A percentile compares a stretch with the other conserved stretches of the same genome.
Evolutionary conservation across 2,113 vertebrate species (phyloP).

Genomic region (Ictidomys tridecemlineatus): DNA sequence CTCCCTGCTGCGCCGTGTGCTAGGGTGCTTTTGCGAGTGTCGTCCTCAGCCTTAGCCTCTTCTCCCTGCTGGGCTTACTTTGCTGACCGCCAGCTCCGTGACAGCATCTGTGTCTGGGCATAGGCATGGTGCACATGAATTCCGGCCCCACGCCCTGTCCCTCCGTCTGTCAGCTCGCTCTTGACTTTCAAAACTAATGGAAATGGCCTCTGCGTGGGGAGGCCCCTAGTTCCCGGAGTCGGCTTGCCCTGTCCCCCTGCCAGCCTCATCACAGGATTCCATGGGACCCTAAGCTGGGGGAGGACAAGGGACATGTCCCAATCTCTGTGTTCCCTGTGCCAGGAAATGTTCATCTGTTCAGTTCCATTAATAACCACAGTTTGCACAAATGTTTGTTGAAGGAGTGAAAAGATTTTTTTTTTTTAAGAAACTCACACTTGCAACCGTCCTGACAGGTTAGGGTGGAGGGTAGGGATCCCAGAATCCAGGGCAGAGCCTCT

Average conservation of each 20-base stretch:
- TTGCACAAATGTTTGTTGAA: slow-evolving; percentile 27
- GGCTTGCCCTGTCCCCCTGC: neutral
- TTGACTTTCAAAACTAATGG: neutral
- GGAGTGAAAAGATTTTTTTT: neutral
- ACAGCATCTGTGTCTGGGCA: neutral
- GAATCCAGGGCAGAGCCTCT: neutral
- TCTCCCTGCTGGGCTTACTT: neutral
- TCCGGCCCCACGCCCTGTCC: neutral
- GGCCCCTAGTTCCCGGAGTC: neutral
- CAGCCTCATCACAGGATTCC: neutral
- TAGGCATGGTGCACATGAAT: fast-evolving
- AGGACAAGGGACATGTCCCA: neutral
- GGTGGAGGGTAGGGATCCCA: neutral
- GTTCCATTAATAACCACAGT: neutral
- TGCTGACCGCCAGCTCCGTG: no score
- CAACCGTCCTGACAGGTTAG: neutral
- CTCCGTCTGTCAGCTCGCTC: neutral
- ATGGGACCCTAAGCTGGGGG: neutral
- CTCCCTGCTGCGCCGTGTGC: no score
- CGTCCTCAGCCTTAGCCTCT: neutral
- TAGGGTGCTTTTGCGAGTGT: neutral
- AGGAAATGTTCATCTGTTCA: neutral
- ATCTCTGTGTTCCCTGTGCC: neutral
- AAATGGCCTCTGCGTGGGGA: neutral
- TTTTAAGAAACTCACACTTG: neutral